phyloP scores from a whole-genome alignment of 2,888 invertebrate genomes.

The Tachystola acroxantha region DNA sequence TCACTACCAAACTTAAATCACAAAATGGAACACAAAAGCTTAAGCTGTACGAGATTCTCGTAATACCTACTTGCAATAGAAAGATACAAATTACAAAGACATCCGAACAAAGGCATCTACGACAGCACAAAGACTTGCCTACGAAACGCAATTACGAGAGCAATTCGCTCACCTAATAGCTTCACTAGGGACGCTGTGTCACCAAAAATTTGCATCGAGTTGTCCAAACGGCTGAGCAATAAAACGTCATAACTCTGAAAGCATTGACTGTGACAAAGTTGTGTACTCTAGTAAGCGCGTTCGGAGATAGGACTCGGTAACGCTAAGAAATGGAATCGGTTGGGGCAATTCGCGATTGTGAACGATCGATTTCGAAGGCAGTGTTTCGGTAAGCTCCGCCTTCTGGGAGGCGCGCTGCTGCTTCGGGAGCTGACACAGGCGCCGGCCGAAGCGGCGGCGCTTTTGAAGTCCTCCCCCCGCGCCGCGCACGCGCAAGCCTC shows the following conservation, averaged over 20 bases:
- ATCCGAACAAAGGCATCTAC: conserved; percentile 45
- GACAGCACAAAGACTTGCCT: conserved; percentile 63
- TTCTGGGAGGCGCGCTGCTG: conserved; percentile 66
- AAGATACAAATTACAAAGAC: conserved; percentile 51
- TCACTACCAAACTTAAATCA: conserved; percentile 42
- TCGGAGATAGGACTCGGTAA: conserved; percentile 37
- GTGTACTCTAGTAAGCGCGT: conserved; percentile 13
- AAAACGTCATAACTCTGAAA: conserved; percentile 32
- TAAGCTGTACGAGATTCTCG: conserved; percentile 16
- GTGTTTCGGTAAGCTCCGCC: conserved; percentile 68
- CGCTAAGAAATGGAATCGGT: conserved; percentile 23
- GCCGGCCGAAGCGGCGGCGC: conserved; percentile 58
- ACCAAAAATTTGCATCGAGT: conserved; percentile 67
- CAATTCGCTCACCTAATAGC: conserved; percentile 69
- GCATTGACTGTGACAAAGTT: conserved; percentile 39
- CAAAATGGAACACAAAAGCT: conserved; percentile 33
- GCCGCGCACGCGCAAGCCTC: conserved; percentile 49
- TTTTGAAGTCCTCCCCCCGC: conserved; percentile 60
- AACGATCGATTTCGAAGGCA: conserved; percentile 71
- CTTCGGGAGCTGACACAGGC: conserved; percentile 71
- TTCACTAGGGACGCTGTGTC: conserved; percentile 57
- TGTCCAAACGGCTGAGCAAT: conserved; percentile 31
- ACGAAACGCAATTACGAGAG: conserved; percentile 72
- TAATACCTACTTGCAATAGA: conserved; percentile 36
- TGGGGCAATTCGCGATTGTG: conserved; percentile 56